A percentile compares a stretch with the other conserved stretches of the same genome.
These are phyloP conservation scores for Clytia hemisphaerica DNA, from an alignment of 30 jellyfish, hydroid and myxozoan genomes.

Conservation along the genomic window DNA sequence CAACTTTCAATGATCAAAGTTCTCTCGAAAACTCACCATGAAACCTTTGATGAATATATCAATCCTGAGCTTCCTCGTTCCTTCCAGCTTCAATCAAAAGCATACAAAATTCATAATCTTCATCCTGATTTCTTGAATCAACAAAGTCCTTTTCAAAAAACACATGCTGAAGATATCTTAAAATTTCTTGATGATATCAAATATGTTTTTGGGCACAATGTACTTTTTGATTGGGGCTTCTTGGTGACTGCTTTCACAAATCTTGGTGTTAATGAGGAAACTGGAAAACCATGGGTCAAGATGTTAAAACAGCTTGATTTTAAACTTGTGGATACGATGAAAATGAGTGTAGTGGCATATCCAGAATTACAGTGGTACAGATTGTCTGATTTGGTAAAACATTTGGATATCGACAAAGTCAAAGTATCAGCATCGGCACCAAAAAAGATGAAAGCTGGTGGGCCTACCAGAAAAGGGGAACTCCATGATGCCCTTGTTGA, in stretches of 20 bases:
- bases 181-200: neutral
- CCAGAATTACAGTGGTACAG: neutral
- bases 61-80: neutral
- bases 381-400: neutral
- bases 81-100: neutral
- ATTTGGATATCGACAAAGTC: neutral
- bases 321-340: neutral
- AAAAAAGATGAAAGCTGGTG: neutral
- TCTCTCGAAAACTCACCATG: too few relatives aligned
- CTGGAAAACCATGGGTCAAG: too few relatives aligned
- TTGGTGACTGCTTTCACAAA: neutral
- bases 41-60: too few relatives aligned
- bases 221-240: neutral
- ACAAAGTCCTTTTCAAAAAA: neutral
- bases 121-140: neutral
- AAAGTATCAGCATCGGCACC: neutral
- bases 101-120: neutral
- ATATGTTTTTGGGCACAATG: neutral
- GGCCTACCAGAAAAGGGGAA: neutral
- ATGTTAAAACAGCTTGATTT: neutral
- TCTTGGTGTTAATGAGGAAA: too few relatives aligned
- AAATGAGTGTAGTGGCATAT: neutral
- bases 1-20: neutral
- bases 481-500: slow-evolving; percentile 6
- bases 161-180: neutral